Evolutionary conservation across 2,888 invertebrate species (phyloP), one percentile per base, ranked within the genome.

Genomic region (Ashinkailepas kermadecensis): DNA sequence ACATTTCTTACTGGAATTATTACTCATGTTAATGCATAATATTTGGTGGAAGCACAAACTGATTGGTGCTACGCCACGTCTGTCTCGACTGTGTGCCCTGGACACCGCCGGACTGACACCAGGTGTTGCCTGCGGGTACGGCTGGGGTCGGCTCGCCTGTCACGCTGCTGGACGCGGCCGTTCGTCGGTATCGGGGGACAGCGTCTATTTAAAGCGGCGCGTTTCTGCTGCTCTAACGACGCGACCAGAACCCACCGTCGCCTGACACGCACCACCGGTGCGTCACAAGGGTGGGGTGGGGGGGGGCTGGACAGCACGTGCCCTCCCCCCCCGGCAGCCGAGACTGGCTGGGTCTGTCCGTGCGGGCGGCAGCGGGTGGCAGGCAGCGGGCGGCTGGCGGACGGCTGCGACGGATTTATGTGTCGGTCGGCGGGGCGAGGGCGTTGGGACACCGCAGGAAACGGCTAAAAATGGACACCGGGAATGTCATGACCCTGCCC

Each of bases 381-480:
- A n/a, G 74, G 54, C 39, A n/a, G n/a, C 59, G 59, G 12, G 11
- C 74, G 10, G 18, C 74, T 56, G 74, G 54, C 39, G 25, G 25
- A 67, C 64, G 64, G n/a, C 62, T 11, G 25, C 67, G 74, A 74
- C 54, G 21, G 74, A 74, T 74, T 74, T 74, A 74, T 21, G 74
- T 8, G 74, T 4, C 12, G 13, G 74, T 21, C 74, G 18, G 74
- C 39, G 39, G 4, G n/a, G 74, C 70, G 39, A 4, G n/a, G 54
- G 39, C 18, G 13, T 39, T 21, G 11, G 70, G 39, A 7, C 18
- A n/a, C 39, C 39, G 54, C 54, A 21, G 56, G 21, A 74, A 56
- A 6, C 74, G 21, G 74, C 74, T 74, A 74, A 74, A 74, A 74
- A 74, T 74, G 74, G 74, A 18, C 74, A 18, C 10, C 18, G 8